phyloP scores from a whole-genome alignment of 2,113 vertebrate species.

The Pycnonotus jocosus region DNA sequence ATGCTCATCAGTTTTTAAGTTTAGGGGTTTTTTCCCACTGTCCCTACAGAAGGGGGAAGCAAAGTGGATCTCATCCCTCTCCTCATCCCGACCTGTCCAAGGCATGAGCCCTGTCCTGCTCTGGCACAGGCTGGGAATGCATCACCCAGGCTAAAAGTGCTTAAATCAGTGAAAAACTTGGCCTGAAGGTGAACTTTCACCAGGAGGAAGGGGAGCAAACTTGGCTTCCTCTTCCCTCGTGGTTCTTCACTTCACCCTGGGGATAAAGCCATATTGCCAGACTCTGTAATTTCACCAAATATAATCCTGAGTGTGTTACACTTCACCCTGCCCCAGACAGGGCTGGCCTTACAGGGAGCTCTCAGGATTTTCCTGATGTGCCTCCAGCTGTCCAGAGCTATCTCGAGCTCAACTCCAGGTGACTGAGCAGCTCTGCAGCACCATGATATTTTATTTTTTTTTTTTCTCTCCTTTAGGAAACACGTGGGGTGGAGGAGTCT shows the following conservation, averaged over 20 bases:
- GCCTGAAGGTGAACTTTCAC: not conserved
- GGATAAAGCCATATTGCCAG: not conserved
- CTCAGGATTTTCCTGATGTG: not conserved
- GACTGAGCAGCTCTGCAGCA: not conserved
- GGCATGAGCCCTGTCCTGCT: not conserved
- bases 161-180: not conserved
- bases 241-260: not conserved
- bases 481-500: not conserved
- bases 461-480: constrained; percentile 41
- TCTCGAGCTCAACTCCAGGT: not conserved
- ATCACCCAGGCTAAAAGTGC: accelerated
- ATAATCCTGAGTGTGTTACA: not conserved
- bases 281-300: not conserved
- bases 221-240: accelerated
- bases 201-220: not conserved
- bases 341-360: not conserved
- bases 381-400: not conserved
- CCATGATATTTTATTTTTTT: too few species aligned
- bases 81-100: not conserved
- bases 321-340: not conserved
- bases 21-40: not conserved
- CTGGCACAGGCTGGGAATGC: not conserved
- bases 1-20: too few species aligned
- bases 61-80: accelerated
- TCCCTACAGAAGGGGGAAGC: not conserved